Conservation (phyloP, 1,140 invertebrate genomes). For the Ceratitis capitata region DNA sequence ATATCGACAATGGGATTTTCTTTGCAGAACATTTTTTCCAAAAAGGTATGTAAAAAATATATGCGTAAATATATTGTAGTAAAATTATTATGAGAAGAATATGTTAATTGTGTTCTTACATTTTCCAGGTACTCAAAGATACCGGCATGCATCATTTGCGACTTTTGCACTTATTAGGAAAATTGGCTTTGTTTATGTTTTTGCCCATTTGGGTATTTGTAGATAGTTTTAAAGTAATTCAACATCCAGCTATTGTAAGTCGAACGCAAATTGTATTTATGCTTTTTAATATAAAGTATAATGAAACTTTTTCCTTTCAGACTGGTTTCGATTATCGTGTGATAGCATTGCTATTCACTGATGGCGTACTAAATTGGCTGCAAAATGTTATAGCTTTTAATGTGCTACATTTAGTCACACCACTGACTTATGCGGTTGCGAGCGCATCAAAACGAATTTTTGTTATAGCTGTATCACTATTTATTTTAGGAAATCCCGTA, state of each 20-base stretch:
- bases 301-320: conserved; percentile 55
- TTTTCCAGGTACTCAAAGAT: conserved; percentile 80
- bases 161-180: conserved; percentile 84
- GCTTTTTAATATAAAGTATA: neutral
- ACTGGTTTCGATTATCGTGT: conserved; percentile 68
- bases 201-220: conserved; percentile 87
- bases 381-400: conserved; percentile 97
- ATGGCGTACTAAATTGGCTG: conserved; percentile 91
- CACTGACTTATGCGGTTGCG: conserved; percentile 94
- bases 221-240: conserved; percentile 76
- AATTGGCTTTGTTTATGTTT: conserved; percentile 83
- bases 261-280: neutral
- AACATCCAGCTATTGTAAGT: conserved; percentile 68
- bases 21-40: conserved; percentile 94
- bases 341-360: conserved; percentile 76
- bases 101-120: conserved; percentile 44
- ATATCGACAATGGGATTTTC: conserved; percentile 91
- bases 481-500: conserved; percentile 92
- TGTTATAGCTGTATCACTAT: conserved; percentile 88
- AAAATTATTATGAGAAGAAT: conserved; percentile 23
- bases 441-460: conserved; percentile 96
- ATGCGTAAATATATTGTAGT: neutral
- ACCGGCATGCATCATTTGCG: conserved; percentile 89
- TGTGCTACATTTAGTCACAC: conserved; percentile 87
- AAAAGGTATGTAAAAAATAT: conserved; percentile 88